Base-by-base conservation (phyloP, 2,113 vertebrate genomes). In the Etia nguti region DNA sequence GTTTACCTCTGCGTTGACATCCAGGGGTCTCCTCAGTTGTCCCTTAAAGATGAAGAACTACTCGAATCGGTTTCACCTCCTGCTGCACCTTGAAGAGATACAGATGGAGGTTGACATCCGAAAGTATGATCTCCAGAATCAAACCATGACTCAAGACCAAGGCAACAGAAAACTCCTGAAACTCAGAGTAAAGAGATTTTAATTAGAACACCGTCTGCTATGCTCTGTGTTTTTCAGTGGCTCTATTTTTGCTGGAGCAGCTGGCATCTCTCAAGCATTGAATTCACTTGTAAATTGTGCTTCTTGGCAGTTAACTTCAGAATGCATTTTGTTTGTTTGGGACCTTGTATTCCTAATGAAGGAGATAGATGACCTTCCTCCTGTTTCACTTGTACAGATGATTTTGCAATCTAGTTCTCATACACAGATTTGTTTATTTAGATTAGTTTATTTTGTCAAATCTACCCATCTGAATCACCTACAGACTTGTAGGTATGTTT, bases 51-150 rank as follows among this genome's bases (percentile, higher is more conserved):
- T 96, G 88, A 94, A 80, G 59, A 97, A 96, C 89, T 99, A 99
- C 24, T 7, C 80, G 2, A 15, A 88, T 82, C 96, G 96, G 62
- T 97, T 98, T 88, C 95, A 95, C 57, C 95, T 97, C 59, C 96
- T 99, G 84, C 96, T 99, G 29, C 94, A 99, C 93, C 94, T 99
- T 86, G 98, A 99, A 84, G 98, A 99, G 94, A 95, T 98, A 70
- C 97, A 98, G 95, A 98, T 98, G 97, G 97, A 98, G 83, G 95
- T 94, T 62, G 97, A 99, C 88, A 98, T 98, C 92, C 93, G 95
- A 18, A 97, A 96, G 87, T 99, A 98, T 0, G 96, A 98, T 95
- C 93, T 98, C 93, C 85, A 88, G 46, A 87, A 93, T 0, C 95
- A 96, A 80, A 84, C 93, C 85, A 98, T 99, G 98, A 95, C 86